These are phyloP conservation scores for Tipula lateralis DNA, from an alignment of 2,888 invertebrate genomes.

Conservation along the genomic window DNA sequence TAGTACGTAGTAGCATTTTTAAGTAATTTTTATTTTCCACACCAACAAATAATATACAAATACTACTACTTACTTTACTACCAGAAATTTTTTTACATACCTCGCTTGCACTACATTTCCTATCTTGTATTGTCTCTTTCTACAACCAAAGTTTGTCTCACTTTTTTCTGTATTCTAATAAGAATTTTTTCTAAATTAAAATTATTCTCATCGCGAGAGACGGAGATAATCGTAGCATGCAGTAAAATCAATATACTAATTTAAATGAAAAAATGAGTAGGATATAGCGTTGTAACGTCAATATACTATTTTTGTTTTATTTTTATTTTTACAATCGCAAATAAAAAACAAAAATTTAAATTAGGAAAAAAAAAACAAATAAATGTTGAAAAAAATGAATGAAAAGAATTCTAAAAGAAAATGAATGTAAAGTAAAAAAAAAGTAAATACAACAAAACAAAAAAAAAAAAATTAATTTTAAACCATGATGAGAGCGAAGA, in stretches of 20 bases:
- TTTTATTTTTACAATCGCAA: conserved; percentile 15
- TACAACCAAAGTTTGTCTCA: neutral
- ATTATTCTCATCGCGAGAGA: neutral
- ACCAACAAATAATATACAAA: neutral
- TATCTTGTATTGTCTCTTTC: neutral
- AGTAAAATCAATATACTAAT: conserved; percentile 14
- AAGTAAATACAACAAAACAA: neutral
- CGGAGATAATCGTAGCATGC: neutral
- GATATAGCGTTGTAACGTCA: neutral
- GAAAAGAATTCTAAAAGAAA: conserved; percentile 15
- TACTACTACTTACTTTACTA: neutral
- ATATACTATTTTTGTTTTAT: neutral
- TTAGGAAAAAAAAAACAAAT: neutral
- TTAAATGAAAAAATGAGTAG: neutral
- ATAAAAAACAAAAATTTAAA: conserved; percentile 24
- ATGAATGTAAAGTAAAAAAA: conserved; percentile 4
- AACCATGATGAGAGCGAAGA: conserved; percentile 27
- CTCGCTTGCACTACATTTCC: neutral
- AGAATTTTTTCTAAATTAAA: neutral
- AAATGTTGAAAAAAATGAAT: neutral
- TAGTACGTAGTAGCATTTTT: neutral
- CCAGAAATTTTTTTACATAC: neutral
- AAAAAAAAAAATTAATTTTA: neutral
- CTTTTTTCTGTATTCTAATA: neutral
- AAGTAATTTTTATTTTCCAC: neutral